Percentiles rank a stretch among this genome's conserved stretches.
Evolutionary conservation across 2,113 vertebrate genomes (phyloP).

Genomic region (Rousettus leschenaultii): DNA sequence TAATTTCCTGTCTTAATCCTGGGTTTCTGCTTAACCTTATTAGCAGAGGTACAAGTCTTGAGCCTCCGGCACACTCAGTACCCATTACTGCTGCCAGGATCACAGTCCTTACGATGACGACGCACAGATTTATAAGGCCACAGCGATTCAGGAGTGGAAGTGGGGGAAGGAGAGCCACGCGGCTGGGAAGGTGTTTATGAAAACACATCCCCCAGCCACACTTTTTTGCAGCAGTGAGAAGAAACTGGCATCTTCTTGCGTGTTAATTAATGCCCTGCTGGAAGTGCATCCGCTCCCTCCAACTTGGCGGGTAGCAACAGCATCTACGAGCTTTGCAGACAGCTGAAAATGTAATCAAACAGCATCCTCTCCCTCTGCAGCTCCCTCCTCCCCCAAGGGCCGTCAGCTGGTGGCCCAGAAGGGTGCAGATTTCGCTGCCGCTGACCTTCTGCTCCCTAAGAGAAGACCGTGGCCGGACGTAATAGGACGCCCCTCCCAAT

Average conservation of each 20-base stretch:
- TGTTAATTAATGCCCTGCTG: slow-evolving; percentile 55
- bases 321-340: slow-evolving; percentile 47
- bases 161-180: neutral
- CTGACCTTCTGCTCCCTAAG: neutral
- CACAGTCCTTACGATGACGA: slow-evolving; percentile 41
- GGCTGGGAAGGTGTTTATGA: slow-evolving; percentile 23
- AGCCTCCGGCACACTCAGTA: neutral
- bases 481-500: neutral
- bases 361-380: neutral
- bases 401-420: slow-evolving; percentile 22
- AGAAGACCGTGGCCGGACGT: neutral
- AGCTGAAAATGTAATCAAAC: slow-evolving; percentile 26
- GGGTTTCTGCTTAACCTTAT: neutral
- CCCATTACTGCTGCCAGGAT: neutral
- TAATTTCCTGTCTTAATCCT: slow-evolving; percentile 3
- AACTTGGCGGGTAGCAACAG: slow-evolving; percentile 37
- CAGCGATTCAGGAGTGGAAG: neutral
- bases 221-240: slow-evolving; percentile 4
- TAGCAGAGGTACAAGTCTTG: neutral
- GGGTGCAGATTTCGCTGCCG: neutral
- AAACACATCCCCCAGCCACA: slow-evolving; percentile 39
- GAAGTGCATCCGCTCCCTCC: slow-evolving; percentile 24
- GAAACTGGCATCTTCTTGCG: slow-evolving; percentile 12
- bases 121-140: neutral
- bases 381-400: neutral